Base-by-base conservation (phyloP, 2,113 vertebrate genomes). In the Axis porcinus region DNA sequence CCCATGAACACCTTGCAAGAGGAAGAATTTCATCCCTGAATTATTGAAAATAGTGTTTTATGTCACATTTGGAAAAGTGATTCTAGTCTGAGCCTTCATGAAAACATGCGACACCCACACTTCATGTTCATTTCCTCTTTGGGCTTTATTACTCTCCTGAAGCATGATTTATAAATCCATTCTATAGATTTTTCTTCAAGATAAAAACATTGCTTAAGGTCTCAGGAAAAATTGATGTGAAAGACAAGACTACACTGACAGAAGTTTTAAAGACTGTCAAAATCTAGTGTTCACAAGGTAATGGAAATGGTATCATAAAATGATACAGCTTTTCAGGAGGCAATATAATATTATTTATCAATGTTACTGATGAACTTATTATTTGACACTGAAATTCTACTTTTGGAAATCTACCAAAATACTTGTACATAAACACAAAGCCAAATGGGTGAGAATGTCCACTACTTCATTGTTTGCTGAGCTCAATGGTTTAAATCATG, bases 301-400 rank as follows among this genome's bases (percentile, higher is more conserved):
- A 64, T 62, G 40, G 86, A 17, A 83, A 28, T 17, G 27, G 12
- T 74, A 30, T 50, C 64, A 23, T 94, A 79, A 95, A 60, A 19
- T 50, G 11, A 83, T 52, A 78, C 4, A 67, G 57, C 54, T 36
- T 94, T 90, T 76, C 28, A 90, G 25, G 67, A 93, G 28, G 36
- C 47, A 88, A 91, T 91, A 76, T n/a, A 86, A 14, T n/a, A 96
- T 86, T 82, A 82, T 28, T 87, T 86, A 50, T 90, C 16, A 93
- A 96, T 60, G 67, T 79, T 83, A 91, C 23, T 55, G 85, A 30
- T 43, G 17, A 54, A 70, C 10, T 57, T 74, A 62, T 16, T 54
- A 23, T 79, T 64, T 74, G 40, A 83, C 58, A 4, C 82, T 81
- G 33, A 93, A 85, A 57, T 96, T 90, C 17, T 87, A 30, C 28